These are phyloP conservation scores for Tyrannus savana DNA, from an alignment of 2,113 vertebrate species.

Conservation along the genomic window DNA sequence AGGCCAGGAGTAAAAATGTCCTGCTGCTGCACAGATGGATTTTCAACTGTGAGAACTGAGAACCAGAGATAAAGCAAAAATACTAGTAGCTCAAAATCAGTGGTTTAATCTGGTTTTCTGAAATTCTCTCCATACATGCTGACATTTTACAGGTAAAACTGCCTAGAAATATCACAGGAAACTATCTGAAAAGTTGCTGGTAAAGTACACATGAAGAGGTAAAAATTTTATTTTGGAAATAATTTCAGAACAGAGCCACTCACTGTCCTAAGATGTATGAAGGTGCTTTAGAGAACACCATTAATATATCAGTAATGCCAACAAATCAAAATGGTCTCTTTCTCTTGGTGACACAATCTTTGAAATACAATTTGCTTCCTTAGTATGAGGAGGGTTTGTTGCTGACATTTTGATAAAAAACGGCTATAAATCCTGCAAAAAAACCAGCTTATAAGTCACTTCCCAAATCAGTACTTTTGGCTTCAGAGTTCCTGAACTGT, in stretches of 20 bases:
- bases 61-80: background rate
- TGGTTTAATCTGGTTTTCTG: background rate
- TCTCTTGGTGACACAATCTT: background rate
- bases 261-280: background rate
- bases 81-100: background rate
- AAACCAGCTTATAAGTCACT: background rate
- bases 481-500: background rate
- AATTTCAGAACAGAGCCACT: background rate
- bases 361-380: background rate
- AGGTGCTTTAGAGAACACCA: background rate
- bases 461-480: background rate
- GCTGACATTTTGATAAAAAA: background rate
- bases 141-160: background rate
- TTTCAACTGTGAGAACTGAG: background rate
- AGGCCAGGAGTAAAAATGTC: background rate
- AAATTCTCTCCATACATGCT: background rate
- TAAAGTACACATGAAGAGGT: background rate
- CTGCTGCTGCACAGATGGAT: background rate
- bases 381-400: background rate
- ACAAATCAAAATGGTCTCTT: background rate
- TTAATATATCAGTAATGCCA: background rate
- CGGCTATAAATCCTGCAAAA: background rate
- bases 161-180: background rate
- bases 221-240: background rate
- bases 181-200: background rate